phyloP scores from a whole-genome alignment of 2,888 invertebrate genomes.

The Drosophila atripex region DNA sequence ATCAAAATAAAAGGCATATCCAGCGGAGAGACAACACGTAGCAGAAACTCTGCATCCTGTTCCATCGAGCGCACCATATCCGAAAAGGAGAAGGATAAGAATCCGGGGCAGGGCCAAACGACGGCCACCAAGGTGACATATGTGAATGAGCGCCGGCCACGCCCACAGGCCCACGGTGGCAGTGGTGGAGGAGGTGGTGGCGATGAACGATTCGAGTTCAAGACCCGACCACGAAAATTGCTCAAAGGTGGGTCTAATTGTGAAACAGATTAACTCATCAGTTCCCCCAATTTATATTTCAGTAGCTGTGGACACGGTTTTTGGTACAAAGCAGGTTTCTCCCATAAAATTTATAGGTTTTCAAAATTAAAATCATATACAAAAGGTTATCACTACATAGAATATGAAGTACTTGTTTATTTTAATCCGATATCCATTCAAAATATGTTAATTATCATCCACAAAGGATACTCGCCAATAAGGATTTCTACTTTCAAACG shows the following conservation, averaged over 20 bases:
- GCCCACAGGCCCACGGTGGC: slow-evolving; percentile 68
- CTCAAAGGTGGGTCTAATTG: slow-evolving; percentile 79
- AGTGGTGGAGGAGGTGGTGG: slow-evolving; percentile 29
- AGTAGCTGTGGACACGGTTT: slow-evolving; percentile 65
- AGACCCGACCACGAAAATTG: slow-evolving; percentile 82
- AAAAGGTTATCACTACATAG: no score
- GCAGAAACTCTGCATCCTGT: slow-evolving; percentile 83
- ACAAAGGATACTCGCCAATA: no score
- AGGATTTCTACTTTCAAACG: neutral
- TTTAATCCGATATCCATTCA: no score
- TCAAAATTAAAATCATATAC: neutral
- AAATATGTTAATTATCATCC: no score
- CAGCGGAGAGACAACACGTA: slow-evolving; percentile 83
- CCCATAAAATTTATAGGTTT: neutral
- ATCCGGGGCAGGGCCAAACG: slow-evolving; percentile 54
- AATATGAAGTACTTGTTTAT: no score
- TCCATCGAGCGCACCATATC: slow-evolving; percentile 83
- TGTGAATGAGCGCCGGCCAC: slow-evolving; percentile 82
- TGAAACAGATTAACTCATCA: slow-evolving; percentile 4
- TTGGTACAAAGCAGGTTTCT: slow-evolving; percentile 12
- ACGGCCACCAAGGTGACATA: slow-evolving; percentile 82
- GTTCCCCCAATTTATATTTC: slow-evolving; percentile 19
- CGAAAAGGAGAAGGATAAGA: slow-evolving; percentile 70
- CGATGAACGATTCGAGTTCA: slow-evolving; percentile 83
- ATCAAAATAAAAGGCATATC: slow-evolving; percentile 82